Conservation (phyloP, 2,113 vertebrate genomes). For the Ailuropoda melanoleuca region DNA sequence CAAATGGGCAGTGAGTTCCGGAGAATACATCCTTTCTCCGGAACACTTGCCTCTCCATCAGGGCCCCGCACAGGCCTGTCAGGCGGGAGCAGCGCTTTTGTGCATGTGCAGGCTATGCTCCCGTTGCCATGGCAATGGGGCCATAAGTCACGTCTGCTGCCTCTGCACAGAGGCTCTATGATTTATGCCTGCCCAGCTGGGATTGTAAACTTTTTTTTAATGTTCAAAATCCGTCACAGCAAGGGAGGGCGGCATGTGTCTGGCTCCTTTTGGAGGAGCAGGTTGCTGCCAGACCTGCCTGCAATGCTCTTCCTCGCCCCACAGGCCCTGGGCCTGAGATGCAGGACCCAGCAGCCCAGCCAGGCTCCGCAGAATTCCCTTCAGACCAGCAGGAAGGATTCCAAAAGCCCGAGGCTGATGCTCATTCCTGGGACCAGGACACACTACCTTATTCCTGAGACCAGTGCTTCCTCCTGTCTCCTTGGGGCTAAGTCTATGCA, state of each 20-base stretch:
- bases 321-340: not conserved
- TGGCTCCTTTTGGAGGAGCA: not conserved
- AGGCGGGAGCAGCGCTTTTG: conserved; percentile 80
- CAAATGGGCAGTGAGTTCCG: conserved; percentile 77
- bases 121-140: conserved; percentile 84
- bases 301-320: not conserved
- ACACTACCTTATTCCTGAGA: not conserved
- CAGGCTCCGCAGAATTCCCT: not conserved
- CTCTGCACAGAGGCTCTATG: conserved; percentile 76
- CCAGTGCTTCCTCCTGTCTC: not conserved
- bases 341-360: not conserved
- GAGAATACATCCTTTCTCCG: conserved; percentile 80
- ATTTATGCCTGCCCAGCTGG: conserved; percentile 80
- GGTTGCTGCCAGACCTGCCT: not conserved
- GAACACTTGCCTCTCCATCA: conserved; percentile 83
- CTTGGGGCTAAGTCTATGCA: not conserved
- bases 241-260: conserved; percentile 22
- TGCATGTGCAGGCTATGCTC: conserved; percentile 69
- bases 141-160: conserved; percentile 83
- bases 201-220: conserved; percentile 81
- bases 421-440: not conserved
- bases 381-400: not conserved
- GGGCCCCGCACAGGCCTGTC: conserved; percentile 81
- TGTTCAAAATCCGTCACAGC: conserved; percentile 65
- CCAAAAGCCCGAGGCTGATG: not conserved